Percentiles rank a stretch among this genome's conserved stretches.
Conservation (phyloP, 2,797 vertebrate genomes). For the Pitangus sulphuratus region DNA sequence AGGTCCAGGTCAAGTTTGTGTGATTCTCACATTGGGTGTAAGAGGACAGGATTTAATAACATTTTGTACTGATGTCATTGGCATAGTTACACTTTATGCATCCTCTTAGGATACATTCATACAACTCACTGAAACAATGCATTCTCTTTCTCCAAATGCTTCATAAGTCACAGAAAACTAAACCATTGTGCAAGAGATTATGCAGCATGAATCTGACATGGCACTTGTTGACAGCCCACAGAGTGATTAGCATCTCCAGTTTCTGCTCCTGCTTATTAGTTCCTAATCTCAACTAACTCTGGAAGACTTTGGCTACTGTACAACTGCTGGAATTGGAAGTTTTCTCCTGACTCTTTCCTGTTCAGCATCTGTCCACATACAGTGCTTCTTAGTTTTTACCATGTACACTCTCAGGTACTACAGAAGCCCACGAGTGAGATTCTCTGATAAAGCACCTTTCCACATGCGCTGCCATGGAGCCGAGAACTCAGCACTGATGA, state of each 20-base stretch:
- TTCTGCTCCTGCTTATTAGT: not conserved
- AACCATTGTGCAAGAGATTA: not conserved
- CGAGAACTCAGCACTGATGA: not conserved
- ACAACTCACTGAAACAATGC: not conserved
- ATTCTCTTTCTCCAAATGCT: not conserved
- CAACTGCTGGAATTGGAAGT: not conserved
- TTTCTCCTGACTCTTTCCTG: not conserved
- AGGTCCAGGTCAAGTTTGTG: fast-evolving
- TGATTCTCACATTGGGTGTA: fast-evolving
- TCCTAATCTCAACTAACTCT: not conserved
- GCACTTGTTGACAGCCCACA: not conserved
- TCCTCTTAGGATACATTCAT: not conserved
- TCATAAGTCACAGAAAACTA: not conserved
- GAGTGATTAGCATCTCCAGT: not conserved
- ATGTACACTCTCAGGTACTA: not conserved
- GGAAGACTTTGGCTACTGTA: not conserved
- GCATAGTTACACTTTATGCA: fast-evolving
- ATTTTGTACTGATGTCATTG: not conserved
- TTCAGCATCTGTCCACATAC: not conserved
- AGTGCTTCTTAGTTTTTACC: not conserved
- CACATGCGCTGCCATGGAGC: not conserved
- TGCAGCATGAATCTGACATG: not conserved
- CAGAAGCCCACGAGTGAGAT: not conserved
- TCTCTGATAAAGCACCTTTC: not conserved
- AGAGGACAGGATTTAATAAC: not conserved